Evolutionary conservation across 1,140 invertebrate species (phyloP).

Genomic region (Leptonema lineaticorne): DNA sequence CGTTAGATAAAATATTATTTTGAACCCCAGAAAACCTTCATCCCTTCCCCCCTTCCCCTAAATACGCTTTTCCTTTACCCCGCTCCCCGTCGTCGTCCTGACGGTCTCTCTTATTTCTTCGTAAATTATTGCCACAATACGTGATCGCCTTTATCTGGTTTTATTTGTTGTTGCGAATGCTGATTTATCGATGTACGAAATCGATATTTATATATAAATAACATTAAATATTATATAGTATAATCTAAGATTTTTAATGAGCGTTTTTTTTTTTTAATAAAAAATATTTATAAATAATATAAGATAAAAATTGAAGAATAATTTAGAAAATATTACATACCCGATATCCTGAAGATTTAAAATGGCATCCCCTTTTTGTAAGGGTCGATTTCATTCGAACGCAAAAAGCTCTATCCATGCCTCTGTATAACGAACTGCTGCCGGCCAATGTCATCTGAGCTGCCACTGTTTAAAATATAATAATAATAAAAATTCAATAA

Average conservation of each 20-base stretch:
- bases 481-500: not conserved
- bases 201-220: too few species aligned
- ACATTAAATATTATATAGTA: too few species aligned
- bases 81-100: too few species aligned
- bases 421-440: conserved; percentile 73
- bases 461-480: conserved; percentile 67
- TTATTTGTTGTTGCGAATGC: not conserved
- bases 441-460: conserved; percentile 80
- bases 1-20: conserved; percentile 34
- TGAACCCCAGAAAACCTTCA: too few species aligned
- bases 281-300: too few species aligned
- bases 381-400: conserved; percentile 97
- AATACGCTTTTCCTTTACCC: too few species aligned
- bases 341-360: conserved; percentile 96
- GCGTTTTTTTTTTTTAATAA: too few species aligned
- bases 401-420: conserved; percentile 90
- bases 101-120: too few species aligned
- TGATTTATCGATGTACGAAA: not conserved
- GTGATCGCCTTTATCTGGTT: conserved; percentile 17
- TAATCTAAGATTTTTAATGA: too few species aligned
- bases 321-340: too few species aligned
- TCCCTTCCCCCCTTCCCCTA: not conserved
- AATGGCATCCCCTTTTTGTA: conserved; percentile 96
- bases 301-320: too few species aligned
- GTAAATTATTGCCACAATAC: conserved; percentile 10